phyloP scores from a whole-genome alignment of 1,140 invertebrate genomes.

The Physella acuta region DNA sequence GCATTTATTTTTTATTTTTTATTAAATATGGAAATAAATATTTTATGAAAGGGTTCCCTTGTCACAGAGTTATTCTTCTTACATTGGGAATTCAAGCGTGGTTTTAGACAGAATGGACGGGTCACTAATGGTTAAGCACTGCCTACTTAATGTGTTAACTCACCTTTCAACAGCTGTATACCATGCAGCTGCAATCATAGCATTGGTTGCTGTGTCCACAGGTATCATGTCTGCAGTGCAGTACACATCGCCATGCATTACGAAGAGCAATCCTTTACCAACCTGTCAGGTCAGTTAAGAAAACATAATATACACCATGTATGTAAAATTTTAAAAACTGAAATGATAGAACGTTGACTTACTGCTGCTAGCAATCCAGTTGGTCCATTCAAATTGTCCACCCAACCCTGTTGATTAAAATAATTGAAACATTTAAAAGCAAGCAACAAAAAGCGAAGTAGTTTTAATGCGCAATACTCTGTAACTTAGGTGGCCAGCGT shows the following conservation, averaged over 20 bases:
- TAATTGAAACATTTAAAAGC: too few species aligned
- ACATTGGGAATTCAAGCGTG: too few species aligned
- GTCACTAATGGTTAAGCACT: too few species aligned
- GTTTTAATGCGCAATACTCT: too few species aligned
- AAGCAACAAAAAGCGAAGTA: too few species aligned
- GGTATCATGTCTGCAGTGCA: conserved; percentile 58
- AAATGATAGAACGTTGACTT: conserved; percentile 34
- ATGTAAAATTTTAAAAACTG: background rate
- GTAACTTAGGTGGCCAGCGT: too few species aligned
- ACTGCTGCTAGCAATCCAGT: conserved; percentile 92
- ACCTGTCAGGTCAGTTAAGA: conserved; percentile 34
- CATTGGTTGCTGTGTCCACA: conserved; percentile 56
- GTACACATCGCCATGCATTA: conserved; percentile 50
- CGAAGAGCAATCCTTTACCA: conserved; percentile 56
- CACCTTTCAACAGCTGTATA: conserved; percentile 49
- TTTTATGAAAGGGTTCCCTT: too few species aligned
- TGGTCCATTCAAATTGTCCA: conserved; percentile 94
- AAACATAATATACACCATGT: background rate
- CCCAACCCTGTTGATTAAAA: conserved; percentile 75
- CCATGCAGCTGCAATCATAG: conserved; percentile 57
- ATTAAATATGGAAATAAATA: too few species aligned
- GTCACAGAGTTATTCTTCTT: too few species aligned
- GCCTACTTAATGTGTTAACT: too few species aligned
- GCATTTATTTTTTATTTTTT: too few species aligned
- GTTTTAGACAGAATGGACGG: too few species aligned